Evolutionary conservation across 2,797 vertebrate genomes (phyloP).

Genomic region (Zenarchopterus dispar): DNA sequence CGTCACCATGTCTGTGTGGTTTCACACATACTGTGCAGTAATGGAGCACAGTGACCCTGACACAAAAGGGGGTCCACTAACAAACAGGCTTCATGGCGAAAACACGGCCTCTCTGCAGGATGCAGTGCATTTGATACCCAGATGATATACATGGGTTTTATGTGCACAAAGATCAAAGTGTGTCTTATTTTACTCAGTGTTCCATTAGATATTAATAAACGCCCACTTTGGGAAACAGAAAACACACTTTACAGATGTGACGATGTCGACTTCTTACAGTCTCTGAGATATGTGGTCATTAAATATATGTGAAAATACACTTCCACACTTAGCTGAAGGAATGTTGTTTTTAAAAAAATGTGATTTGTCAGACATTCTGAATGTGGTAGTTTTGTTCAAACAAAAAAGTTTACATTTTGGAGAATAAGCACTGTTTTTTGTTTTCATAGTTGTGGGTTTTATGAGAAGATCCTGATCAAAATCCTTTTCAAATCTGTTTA

Average conservation of each 20-base stretch:
- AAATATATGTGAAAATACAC: not conserved
- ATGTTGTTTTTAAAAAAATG: not conserved
- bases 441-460: not conserved
- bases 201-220: slow-evolving; percentile 26
- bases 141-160: slow-evolving; percentile 25
- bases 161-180: slow-evolving; percentile 37
- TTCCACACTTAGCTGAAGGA: not conserved
- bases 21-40: slow-evolving; percentile 64
- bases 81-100: slow-evolving; percentile 44
- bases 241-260: not conserved
- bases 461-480: not conserved
- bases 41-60: slow-evolving; percentile 64
- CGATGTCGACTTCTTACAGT: not conserved
- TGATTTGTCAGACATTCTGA: too few species aligned
- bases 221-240: not conserved
- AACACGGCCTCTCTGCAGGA: slow-evolving; percentile 41
- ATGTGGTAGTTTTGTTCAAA: not conserved
- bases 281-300: too few species aligned
- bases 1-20: slow-evolving; percentile 59
- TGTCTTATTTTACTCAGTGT: slow-evolving; percentile 10
- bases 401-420: not conserved
- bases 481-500: not conserved
- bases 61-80: slow-evolving; percentile 67
- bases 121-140: slow-evolving; percentile 23
- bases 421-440: not conserved